Evolutionary conservation across 2,888 invertebrate genomes (phyloP).

Genomic region (Drosophila kokeensis): DNA sequence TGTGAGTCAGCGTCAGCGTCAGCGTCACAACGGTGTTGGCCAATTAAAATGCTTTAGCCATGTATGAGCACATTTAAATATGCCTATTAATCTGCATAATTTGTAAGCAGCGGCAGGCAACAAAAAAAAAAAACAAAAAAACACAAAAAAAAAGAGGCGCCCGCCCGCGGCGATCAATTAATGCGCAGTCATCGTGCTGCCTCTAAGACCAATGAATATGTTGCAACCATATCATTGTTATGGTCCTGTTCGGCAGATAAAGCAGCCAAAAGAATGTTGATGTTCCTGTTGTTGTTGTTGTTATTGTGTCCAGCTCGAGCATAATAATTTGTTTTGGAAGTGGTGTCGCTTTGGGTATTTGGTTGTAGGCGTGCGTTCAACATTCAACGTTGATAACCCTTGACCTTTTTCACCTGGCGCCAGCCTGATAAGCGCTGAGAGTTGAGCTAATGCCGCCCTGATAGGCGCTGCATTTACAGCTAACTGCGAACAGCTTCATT

Average conservation of each 20-base stretch:
- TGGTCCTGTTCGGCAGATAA: slow-evolving; percentile 72
- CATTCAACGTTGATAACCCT: slow-evolving; percentile 19
- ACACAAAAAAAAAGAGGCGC: slow-evolving; percentile 20
- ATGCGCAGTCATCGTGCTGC: slow-evolving; percentile 39
- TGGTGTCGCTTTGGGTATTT: slow-evolving; percentile 53
- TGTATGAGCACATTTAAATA: slow-evolving; percentile 33
- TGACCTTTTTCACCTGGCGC: slow-evolving; percentile 67
- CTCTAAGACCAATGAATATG: slow-evolving; percentile 63
- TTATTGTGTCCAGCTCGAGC: not conserved
- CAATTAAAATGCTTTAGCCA: slow-evolving; percentile 63
- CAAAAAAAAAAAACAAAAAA: not conserved
- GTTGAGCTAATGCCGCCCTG: slow-evolving; percentile 59
- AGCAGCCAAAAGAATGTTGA: slow-evolving; percentile 38
- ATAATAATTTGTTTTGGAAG: slow-evolving; percentile 55
- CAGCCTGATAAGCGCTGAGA: slow-evolving; percentile 57
- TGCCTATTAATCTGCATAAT: slow-evolving; percentile 74
- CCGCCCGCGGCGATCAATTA: slow-evolving; percentile 71
- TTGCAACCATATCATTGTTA: slow-evolving; percentile 73
- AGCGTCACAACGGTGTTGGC: slow-evolving; percentile 24
- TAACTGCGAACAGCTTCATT: slow-evolving; percentile 63
- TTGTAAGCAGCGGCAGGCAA: slow-evolving; percentile 28
- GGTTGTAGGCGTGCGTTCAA: slow-evolving; percentile 47
- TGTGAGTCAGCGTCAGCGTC: slow-evolving; percentile 40
- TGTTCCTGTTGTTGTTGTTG: slow-evolving; percentile 26
- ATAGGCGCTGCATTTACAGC: slow-evolving; percentile 31